Evolutionary conservation across 2,797 vertebrate species (phyloP).

Genomic region (Crenichthys baileyi): DNA sequence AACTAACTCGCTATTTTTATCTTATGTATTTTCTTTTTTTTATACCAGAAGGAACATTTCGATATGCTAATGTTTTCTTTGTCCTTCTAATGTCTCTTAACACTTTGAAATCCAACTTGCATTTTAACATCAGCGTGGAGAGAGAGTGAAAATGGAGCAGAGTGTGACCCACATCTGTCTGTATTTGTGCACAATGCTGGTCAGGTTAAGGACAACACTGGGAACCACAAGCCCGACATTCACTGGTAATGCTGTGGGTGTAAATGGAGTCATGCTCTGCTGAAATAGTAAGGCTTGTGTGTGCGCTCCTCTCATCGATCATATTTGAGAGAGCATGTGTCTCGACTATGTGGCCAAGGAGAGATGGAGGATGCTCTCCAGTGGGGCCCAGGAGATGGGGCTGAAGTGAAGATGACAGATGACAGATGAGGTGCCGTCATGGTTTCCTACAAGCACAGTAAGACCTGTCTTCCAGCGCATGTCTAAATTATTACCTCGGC

Average conservation of each 20-base stretch:
- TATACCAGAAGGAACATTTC: slow-evolving; percentile 38
- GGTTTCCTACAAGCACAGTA: slow-evolving; percentile 79
- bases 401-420: slow-evolving; percentile 73
- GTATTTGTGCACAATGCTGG: slow-evolving; percentile 43
- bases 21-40: slow-evolving; percentile 11
- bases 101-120: slow-evolving; percentile 27
- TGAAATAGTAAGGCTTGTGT: slow-evolving; percentile 72
- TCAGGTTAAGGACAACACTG: slow-evolving; percentile 54
- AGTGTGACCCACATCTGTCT: slow-evolving; percentile 57
- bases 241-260: slow-evolving; percentile 65
- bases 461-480: slow-evolving; percentile 74
- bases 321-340: slow-evolving; percentile 59
- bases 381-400: slow-evolving; percentile 72
- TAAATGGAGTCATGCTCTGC: slow-evolving; percentile 78
- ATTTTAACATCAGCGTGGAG: slow-evolving; percentile 17
- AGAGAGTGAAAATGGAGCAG: slow-evolving; percentile 26
- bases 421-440: slow-evolving; percentile 80
- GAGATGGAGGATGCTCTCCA: slow-evolving; percentile 74
- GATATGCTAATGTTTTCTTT: slow-evolving; percentile 41
- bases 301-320: slow-evolving; percentile 75
- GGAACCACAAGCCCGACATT: slow-evolving; percentile 48
- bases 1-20: no score
- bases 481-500: slow-evolving; percentile 81
- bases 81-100: slow-evolving; percentile 9
- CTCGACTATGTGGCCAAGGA: slow-evolving; percentile 59